phyloP scores from a whole-genome alignment of 2,797 vertebrate species.

The Microctenopoma steveboyesi region DNA sequence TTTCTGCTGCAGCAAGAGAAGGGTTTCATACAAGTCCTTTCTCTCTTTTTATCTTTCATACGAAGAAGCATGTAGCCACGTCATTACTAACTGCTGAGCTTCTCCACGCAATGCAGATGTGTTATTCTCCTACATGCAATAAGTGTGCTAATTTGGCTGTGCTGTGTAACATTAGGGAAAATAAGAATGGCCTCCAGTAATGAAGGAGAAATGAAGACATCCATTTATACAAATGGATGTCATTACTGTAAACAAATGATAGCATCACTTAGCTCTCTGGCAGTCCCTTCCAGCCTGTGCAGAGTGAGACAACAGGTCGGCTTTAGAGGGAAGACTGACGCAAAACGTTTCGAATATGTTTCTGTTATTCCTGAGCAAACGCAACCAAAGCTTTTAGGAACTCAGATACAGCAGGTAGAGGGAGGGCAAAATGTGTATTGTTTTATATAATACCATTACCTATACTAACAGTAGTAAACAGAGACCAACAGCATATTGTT shows the following conservation, averaged over 20 bases:
- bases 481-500: too few species aligned
- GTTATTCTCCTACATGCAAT: slow-evolving; percentile 30
- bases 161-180: slow-evolving; percentile 41
- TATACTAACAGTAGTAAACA: too few species aligned
- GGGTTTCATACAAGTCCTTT: not conserved
- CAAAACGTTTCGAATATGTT: not conserved
- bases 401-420: not conserved
- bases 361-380: not conserved
- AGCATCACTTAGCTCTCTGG: slow-evolving; percentile 24
- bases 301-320: slow-evolving; percentile 1
- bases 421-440: not conserved
- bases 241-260: slow-evolving; percentile 50
- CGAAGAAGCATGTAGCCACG: not conserved
- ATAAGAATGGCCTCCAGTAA: slow-evolving; percentile 38
- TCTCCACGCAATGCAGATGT: slow-evolving; percentile 5
- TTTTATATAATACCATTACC: too few species aligned
- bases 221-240: slow-evolving; percentile 53
- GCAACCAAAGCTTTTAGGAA: not conserved
- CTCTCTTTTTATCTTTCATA: not conserved
- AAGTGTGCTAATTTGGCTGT: slow-evolving; percentile 28
- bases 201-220: slow-evolving; percentile 22
- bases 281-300: not conserved
- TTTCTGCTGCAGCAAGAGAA: not conserved
- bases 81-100: slow-evolving; percentile 1
- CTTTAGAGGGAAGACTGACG: slow-evolving; percentile 5